These are phyloP conservation scores for Siphlonurus alternatus DNA, from an alignment of 2,888 invertebrate species.

Conservation along the genomic window DNA sequence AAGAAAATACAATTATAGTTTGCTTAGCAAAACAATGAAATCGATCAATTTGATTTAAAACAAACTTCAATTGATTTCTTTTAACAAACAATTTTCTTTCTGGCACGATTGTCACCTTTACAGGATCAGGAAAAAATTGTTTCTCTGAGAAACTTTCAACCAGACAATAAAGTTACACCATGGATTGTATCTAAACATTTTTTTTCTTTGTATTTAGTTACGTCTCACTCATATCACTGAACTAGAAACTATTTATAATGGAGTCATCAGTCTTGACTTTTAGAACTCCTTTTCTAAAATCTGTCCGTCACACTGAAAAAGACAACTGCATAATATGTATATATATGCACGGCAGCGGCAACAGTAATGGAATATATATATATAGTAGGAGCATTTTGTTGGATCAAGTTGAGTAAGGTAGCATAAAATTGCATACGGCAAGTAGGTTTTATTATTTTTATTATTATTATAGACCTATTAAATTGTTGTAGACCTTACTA, in stretches of 20 bases:
- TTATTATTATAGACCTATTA: background rate
- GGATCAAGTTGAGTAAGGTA: background rate
- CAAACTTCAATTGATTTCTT: no score
- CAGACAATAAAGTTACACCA: background rate
- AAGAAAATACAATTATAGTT: no score
- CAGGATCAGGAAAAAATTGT: background rate
- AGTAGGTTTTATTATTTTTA: constrained; percentile 2
- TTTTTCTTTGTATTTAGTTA: background rate
- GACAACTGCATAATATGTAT: background rate
- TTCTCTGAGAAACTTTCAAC: background rate
- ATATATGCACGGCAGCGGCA: background rate
- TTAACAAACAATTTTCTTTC: background rate
- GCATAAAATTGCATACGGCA: background rate
- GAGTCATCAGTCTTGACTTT: background rate
- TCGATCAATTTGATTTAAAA: no score
- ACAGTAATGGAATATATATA: background rate
- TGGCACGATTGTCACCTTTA: background rate
- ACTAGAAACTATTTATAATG: background rate
- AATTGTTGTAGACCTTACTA: constrained; percentile 6
- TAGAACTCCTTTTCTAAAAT: background rate
- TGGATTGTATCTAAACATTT: background rate
- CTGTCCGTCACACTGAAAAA: background rate
- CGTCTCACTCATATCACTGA: background rate
- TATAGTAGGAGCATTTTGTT: background rate
- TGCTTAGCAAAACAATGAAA: no score